Evolutionary conservation across 2,797 vertebrate genomes (phyloP).

Genomic region (Myripristis jacobus): DNA sequence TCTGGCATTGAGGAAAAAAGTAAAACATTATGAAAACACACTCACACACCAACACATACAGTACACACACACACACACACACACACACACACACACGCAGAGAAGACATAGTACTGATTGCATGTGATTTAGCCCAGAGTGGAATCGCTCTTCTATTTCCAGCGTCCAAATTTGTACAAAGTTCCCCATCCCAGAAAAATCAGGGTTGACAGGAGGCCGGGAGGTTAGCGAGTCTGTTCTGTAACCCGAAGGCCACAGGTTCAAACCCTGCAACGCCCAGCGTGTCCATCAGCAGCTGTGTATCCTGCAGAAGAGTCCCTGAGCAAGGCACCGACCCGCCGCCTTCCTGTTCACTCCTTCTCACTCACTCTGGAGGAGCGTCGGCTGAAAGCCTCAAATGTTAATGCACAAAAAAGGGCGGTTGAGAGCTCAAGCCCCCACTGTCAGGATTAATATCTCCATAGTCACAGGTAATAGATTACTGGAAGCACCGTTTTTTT

Average conservation of each 20-base stretch:
- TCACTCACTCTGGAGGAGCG: constrained; percentile 3
- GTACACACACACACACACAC: background rate
- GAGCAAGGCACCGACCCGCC: constrained; percentile 37
- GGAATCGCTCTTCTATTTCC: too few species aligned
- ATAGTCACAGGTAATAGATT: constrained; percentile 56
- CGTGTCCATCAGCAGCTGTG: too few species aligned
- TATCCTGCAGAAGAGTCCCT: background rate
- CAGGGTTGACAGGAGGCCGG: too few species aligned
- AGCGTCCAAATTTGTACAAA: too few species aligned
- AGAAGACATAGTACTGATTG: background rate
- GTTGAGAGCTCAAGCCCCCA: constrained; percentile 55
- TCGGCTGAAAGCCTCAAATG: constrained; percentile 31
- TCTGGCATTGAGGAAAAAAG: background rate
- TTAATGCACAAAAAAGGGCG: constrained; percentile 47
- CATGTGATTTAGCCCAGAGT: background rate
- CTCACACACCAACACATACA: too few species aligned
- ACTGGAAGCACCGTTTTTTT: constrained; percentile 51
- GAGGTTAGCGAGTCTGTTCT: too few species aligned
- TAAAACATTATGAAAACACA: too few species aligned
- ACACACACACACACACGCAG: background rate
- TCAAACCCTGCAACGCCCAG: too few species aligned
- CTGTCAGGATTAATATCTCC: constrained; percentile 67
- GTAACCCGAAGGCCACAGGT: too few species aligned
- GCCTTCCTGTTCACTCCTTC: constrained; percentile 13
- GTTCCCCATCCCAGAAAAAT: too few species aligned